These are phyloP conservation scores for Drosophila carrolli DNA, from an alignment of 1,140 invertebrate species.

Conservation along the genomic window DNA sequence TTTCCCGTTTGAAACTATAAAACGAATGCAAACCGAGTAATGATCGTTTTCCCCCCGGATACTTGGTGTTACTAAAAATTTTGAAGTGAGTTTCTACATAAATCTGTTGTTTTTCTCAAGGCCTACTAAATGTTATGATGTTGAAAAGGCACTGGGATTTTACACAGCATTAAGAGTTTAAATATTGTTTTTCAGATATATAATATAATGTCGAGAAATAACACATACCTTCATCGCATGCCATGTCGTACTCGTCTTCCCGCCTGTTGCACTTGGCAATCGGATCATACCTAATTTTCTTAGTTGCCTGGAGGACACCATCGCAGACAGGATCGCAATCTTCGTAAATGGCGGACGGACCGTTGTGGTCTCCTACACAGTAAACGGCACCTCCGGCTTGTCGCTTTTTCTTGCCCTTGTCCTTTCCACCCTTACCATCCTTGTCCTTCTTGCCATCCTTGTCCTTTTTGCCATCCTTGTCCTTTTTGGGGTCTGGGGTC, in stretches of 20 bases:
- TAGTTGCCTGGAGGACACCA: background rate
- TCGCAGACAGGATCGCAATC: background rate
- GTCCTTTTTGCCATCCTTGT: constrained; percentile 10
- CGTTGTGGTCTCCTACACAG: background rate
- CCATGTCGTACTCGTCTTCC: constrained; percentile 34
- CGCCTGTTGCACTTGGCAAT: background rate
- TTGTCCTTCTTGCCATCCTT: constrained; percentile 18
- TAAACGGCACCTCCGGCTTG: constrained; percentile 43
- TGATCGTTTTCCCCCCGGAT: constrained; percentile 21
- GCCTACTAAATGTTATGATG: background rate
- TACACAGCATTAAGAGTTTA: too few relatives aligned
- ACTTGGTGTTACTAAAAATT: constrained; percentile 37
- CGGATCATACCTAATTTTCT: background rate
- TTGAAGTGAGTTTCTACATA: background rate
- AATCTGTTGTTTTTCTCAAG: background rate
- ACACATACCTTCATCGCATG: constrained; percentile 52
- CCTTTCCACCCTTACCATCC: constrained; percentile 18
- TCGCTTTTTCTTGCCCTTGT: constrained; percentile 40
- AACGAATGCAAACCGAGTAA: constrained; percentile 6
- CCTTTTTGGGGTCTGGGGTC: background rate
- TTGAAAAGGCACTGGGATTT: too few relatives aligned
- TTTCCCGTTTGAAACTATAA: constrained; percentile 32
- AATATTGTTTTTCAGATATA: too few relatives aligned
- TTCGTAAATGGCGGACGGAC: background rate
- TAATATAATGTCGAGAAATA: too few relatives aligned